A percentile compares a stretch with the other conserved stretches of the same genome.
Conservation (phyloP, 2,113 vertebrate species). For the Alosa alosa region DNA sequence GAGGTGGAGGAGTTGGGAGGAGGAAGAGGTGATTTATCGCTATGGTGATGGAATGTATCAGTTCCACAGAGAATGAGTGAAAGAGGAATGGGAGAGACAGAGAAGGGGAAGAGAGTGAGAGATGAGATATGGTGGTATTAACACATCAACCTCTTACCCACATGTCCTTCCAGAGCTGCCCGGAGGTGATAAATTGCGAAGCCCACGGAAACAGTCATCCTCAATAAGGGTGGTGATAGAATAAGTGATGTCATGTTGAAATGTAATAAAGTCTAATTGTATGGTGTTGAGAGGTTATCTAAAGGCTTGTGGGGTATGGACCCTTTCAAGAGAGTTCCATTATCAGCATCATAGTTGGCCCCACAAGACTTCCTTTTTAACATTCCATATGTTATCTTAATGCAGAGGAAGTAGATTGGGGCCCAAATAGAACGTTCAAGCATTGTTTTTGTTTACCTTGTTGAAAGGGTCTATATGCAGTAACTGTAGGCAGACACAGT, state of each 20-base stretch:
- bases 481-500: no score
- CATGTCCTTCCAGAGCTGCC: background rate
- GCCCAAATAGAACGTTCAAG: no score
- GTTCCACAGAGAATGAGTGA: background rate
- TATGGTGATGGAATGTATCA: background rate
- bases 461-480: no score
- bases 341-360: no score
- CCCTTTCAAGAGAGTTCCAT: no score
- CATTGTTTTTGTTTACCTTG: no score
- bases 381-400: no score
- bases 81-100: background rate
- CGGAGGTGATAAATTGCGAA: background rate
- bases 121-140: conserved; percentile 10
- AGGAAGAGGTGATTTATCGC: background rate
- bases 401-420: no score
- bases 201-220: background rate
- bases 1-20: background rate
- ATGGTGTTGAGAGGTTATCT: background rate
- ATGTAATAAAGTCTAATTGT: background rate
- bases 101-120: background rate
- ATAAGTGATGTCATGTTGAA: background rate
- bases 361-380: no score
- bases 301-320: background rate
- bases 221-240: background rate
- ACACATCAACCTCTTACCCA: conserved; percentile 13